Evolutionary conservation across 2,888 invertebrate species (phyloP).

Genomic region (Cordilura impudica): DNA sequence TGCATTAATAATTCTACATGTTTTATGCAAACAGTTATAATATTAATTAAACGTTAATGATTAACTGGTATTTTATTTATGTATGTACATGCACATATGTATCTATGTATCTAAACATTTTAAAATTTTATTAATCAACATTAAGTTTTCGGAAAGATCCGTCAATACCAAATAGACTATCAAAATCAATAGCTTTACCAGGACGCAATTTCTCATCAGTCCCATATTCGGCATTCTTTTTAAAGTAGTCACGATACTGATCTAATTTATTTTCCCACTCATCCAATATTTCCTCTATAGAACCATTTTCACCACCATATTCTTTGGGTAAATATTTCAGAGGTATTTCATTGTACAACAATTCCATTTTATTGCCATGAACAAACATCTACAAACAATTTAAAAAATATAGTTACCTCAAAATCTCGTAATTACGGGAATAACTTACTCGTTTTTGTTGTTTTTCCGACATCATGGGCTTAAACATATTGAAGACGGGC

Average conservation of each 20-base stretch:
- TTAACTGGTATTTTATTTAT: no score
- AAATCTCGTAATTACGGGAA: neutral
- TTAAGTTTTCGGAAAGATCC: constrained; percentile 70
- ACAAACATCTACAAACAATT: constrained; percentile 78
- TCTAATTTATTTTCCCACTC: constrained; percentile 66
- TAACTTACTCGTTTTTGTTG: constrained; percentile 80
- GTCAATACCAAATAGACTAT: constrained; percentile 69
- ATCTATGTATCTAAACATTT: neutral
- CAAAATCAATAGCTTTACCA: constrained; percentile 68
- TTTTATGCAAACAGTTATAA: no score
- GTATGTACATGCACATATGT: no score
- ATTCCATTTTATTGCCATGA: constrained; percentile 79
- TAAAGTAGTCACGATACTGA: constrained; percentile 68
- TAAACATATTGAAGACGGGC: constrained; percentile 80
- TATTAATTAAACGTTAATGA: no score
- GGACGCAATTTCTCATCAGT: constrained; percentile 68
- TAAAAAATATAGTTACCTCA: neutral
- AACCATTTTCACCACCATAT: constrained; percentile 80
- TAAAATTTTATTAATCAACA: constrained; percentile 66
- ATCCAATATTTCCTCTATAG: constrained; percentile 65
- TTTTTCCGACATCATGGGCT: constrained; percentile 81
- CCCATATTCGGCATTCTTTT: constrained; percentile 70
- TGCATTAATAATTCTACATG: no score
- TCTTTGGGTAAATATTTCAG: constrained; percentile 81
- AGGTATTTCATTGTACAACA: constrained; percentile 79